A percentile compares a stretch with the other conserved stretches of the same genome.
These are phyloP conservation scores for Podiceps cristatus DNA, from an alignment of 2,113 vertebrate genomes.

Conservation along the genomic window DNA sequence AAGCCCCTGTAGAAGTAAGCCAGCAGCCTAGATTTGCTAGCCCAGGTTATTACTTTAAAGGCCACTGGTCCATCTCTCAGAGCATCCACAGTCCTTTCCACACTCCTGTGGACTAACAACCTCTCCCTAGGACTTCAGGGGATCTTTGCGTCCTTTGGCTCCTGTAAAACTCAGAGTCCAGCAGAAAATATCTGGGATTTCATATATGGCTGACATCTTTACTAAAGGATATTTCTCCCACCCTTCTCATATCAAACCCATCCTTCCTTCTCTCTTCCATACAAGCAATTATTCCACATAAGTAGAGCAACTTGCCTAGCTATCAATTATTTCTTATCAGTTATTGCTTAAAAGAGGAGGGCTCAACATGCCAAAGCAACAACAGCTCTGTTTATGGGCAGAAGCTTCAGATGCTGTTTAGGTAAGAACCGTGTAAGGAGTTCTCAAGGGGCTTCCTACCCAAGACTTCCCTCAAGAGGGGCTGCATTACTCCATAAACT, in stretches of 20 bases:
- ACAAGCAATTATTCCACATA: neutral
- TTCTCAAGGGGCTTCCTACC: neutral
- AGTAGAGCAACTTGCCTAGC: neutral
- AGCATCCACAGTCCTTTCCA: neutral
- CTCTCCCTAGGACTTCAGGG: neutral
- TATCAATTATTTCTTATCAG: neutral
- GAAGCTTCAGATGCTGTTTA: neutral
- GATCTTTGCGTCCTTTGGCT: neutral
- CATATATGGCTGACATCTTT: neutral
- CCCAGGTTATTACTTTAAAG: neutral
- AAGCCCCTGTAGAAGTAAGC: neutral
- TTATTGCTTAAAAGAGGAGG: neutral
- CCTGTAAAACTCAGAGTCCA: neutral
- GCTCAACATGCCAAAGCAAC: neutral
- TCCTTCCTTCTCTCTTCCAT: neutral
- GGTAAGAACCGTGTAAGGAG: neutral
- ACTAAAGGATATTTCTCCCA: neutral
- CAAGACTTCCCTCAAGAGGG: neutral
- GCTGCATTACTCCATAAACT: too few species aligned
- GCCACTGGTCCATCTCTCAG: neutral
- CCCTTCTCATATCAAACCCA: neutral
- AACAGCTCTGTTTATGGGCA: neutral
- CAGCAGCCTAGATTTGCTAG: neutral
- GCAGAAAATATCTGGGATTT: neutral
- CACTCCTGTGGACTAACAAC: neutral